Base-by-base conservation (phyloP, 2,888 invertebrate genomes). In the Rhagonycha lutea region DNA sequence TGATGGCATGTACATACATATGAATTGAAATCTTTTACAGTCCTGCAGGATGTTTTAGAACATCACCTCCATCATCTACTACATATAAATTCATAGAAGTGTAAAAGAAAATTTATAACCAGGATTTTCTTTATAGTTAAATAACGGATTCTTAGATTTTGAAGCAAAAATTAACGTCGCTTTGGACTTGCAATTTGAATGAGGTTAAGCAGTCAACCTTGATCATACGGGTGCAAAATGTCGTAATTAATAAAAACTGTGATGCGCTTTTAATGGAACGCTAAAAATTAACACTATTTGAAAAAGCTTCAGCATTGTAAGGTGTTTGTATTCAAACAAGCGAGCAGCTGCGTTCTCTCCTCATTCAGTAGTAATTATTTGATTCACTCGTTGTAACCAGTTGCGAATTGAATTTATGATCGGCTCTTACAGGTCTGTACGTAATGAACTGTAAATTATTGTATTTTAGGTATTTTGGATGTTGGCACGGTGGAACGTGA, bases 401-500 rank as follows among this genome's bases (percentile, higher is more conserved):
- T 72, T 73, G 70, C 68, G 73, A 68, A 73, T 76, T 76, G 73
- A 70, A 76, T 76, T 76, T 76, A 76, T 73, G 76, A 73, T 73
- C 29, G 70, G 70, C 73, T 73, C 73, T 76, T 73, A 73, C 26
- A 73, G 73, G 70, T 63, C 69, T 70, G 28, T 68, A 70, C 62
- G 76, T 73, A 73, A 76, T 76, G 73, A 70, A 73, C 70, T 67
- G 73, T 76, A 67, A 76, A 76, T 73, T 76, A 76, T 73, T 76
- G 73, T 76, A 68, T 73, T 73, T 73, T 61, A 62, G 23, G 63
- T 24, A 65, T 24, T 65, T 26, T 65, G 24, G 26, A 65, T 65
- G 26, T 18, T 65, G 23, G 63, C 11, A 65, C 47, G 47, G n/a
- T 24, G 24, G 63, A 65, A 65, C 26, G 32, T 69, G 24, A 61